Conservation (phyloP, 2,113 vertebrate genomes). For the Coracopsis vasa region DNA sequence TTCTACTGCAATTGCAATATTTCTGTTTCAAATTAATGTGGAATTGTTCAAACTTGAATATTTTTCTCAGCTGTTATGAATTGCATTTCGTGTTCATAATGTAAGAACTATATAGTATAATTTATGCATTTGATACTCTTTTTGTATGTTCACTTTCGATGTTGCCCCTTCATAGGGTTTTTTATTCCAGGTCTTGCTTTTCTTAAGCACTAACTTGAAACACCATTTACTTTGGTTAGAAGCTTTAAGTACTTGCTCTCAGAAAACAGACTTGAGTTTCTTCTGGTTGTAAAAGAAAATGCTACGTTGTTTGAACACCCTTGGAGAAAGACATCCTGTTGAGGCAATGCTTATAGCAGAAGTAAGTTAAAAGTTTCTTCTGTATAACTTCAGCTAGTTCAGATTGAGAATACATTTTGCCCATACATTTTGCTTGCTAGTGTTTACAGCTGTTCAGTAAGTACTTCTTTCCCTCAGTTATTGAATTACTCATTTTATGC, state of each 20-base stretch:
- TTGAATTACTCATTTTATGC: not conserved
- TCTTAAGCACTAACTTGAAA: not conserved
- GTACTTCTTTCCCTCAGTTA: not conserved
- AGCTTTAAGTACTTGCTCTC: not conserved
- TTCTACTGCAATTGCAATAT: not conserved
- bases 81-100: not conserved
- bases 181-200: not conserved
- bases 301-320: not conserved
- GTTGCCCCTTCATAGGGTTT: not conserved
- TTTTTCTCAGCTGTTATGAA: not conserved
- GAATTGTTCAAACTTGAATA: not conserved
- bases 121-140: not conserved
- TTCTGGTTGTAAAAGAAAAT: not conserved
- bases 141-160: fast-evolving
- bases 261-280: not conserved
- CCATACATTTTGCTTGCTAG: not conserved
- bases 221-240: not conserved
- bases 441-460: not conserved
- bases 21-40: not conserved
- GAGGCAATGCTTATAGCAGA: not conserved
- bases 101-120: not conserved
- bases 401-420: not conserved
- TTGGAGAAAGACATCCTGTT: not conserved
- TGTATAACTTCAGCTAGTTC: not conserved
- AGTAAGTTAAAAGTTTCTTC: not conserved